Percentiles rank a stretch among this genome's conserved stretches.
These are phyloP conservation scores for Gnathonemus longibarbis DNA, from an alignment of 2,113 vertebrate species.

Conservation along the genomic window DNA sequence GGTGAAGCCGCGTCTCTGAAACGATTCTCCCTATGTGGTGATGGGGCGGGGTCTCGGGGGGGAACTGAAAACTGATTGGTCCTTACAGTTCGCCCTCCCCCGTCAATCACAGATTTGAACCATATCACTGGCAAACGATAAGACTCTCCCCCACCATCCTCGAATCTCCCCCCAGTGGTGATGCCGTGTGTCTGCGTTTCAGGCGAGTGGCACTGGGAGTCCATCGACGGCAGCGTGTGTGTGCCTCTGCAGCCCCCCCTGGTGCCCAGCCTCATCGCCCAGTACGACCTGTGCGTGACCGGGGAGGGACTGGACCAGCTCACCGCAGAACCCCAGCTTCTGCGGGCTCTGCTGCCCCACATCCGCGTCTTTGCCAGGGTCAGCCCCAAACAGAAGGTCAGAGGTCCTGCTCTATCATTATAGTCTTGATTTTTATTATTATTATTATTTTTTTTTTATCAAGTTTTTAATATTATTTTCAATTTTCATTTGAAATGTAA, in stretches of 20 bases:
- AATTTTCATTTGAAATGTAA: not conserved
- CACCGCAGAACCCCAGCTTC: conserved; percentile 47
- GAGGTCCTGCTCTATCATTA: not conserved
- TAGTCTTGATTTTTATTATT: not conserved
- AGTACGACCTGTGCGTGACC: conserved; percentile 79
- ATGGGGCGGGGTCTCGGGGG: not conserved
- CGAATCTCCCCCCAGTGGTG: not conserved
- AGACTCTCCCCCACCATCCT: not conserved
- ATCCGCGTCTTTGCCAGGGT: conserved; percentile 64
- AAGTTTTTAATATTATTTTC: not conserved
- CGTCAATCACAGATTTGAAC: not conserved
- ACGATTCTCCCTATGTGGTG: not conserved
- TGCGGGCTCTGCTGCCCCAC: conserved; percentile 57
- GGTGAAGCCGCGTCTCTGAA: conserved; percentile 34
- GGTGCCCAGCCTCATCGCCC: conserved; percentile 49
- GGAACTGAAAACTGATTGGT: not conserved
- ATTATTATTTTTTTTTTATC: not conserved
- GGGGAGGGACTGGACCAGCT: conserved; percentile 79
- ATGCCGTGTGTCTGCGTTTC: conserved; percentile 4
- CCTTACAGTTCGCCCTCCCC: not conserved
- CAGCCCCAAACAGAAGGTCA: conserved; percentile 69
- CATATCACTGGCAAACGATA: not conserved
- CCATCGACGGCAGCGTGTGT: conserved; percentile 63
- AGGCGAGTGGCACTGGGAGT: conserved; percentile 79
- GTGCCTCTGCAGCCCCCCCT: conserved; percentile 55